These are phyloP conservation scores for Procapra przewalskii DNA, from an alignment of 2,113 vertebrate genomes.

Conservation along the genomic window DNA sequence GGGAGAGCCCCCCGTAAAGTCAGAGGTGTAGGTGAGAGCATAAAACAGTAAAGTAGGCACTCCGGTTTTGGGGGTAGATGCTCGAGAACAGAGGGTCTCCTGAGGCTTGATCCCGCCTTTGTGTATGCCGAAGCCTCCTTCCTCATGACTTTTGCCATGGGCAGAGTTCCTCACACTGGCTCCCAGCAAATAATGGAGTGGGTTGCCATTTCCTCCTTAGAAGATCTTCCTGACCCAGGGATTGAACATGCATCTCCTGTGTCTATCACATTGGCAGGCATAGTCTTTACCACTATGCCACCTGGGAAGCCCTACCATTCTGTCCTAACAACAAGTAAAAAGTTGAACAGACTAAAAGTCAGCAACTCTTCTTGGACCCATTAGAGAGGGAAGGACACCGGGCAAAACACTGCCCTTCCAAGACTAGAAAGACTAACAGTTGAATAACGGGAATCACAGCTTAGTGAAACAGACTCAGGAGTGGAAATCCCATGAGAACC, in stretches of 20 bases:
- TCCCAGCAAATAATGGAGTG: not conserved
- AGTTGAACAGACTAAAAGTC: not conserved
- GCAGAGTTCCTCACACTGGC: no score
- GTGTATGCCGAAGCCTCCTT: no score
- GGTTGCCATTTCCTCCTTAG: not conserved
- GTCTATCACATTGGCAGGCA: not conserved
- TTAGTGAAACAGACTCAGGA: not conserved
- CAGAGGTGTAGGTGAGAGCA: no score
- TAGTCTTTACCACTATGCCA: not conserved
- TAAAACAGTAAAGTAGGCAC: no score
- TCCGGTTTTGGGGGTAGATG: no score
- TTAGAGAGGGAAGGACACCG: not conserved
- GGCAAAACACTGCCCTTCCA: not conserved
- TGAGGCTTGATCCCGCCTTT: no score
- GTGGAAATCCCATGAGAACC: not conserved
- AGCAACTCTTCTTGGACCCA: not conserved
- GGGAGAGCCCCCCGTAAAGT: no score
- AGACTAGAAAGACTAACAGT: not conserved
- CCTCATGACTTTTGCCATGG: no score
- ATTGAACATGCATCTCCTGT: not conserved
- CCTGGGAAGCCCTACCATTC: not conserved
- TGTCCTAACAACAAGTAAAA: not conserved
- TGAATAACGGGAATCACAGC: not conserved
- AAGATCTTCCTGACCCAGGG: not conserved
- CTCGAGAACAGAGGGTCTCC: no score